Evolutionary conservation across 2,888 invertebrate species (phyloP).

Genomic region (Agrilus cyanescens): DNA sequence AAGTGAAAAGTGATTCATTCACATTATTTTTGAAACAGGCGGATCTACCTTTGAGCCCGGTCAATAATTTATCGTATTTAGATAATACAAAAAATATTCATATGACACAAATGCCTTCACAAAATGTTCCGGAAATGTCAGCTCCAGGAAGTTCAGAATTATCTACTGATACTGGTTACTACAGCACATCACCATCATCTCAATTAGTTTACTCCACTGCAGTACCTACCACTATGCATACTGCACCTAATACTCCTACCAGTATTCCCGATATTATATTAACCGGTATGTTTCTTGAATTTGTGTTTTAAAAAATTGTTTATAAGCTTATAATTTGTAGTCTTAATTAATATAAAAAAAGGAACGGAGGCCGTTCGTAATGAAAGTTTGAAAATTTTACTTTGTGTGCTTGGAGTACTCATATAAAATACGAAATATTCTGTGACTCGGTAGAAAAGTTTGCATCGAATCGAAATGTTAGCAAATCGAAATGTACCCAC

Average conservation of each 20-base stretch:
- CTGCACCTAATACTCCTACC: constrained; percentile 64
- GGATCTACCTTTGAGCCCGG: constrained; percentile 12
- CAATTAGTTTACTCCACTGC: constrained; percentile 40
- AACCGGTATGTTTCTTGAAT: constrained; percentile 45
- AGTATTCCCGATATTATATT: constrained; percentile 73
- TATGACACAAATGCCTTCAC: constrained; percentile 20
- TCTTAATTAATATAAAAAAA: too few species aligned
- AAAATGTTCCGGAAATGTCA: constrained; percentile 23
- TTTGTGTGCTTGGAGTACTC: not conserved
- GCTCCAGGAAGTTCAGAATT: constrained; percentile 23
- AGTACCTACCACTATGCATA: constrained; percentile 34
- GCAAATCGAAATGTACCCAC: too few species aligned
- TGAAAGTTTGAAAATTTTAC: not conserved
- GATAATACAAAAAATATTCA: constrained; percentile 18
- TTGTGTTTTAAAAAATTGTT: not conserved
- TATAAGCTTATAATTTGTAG: not conserved
- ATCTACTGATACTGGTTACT: constrained; percentile 40
- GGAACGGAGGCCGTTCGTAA: too few species aligned
- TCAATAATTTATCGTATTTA: constrained; percentile 22
- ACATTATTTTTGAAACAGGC: constrained; percentile 5
- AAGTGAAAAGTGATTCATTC: not conserved
- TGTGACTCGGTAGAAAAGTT: not conserved
- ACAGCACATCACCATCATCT: constrained; percentile 47
- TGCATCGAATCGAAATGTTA: too few species aligned
- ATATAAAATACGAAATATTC: too few species aligned